Conservation (phyloP, 2,113 vertebrate genomes). For the Stigmatopora nigra region DNA sequence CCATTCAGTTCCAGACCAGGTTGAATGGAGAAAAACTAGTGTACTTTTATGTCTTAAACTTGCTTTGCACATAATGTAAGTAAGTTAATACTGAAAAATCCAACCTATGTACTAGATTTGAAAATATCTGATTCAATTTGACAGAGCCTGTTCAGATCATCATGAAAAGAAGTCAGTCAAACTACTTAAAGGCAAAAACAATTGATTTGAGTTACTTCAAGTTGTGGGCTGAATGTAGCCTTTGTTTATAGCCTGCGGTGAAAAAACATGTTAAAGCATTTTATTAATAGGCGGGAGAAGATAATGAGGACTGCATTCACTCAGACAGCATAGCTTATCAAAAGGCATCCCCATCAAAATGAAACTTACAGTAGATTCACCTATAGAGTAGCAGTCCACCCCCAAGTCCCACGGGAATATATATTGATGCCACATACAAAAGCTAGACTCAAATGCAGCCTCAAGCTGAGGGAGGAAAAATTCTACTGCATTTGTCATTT, state of each 20-base stretch:
- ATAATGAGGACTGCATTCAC: constrained; percentile 16
- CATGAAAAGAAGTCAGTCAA: too few relatives aligned
- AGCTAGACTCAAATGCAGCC: background rate
- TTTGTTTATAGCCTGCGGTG: background rate
- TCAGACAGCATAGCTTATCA: constrained; percentile 43
- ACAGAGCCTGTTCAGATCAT: too few relatives aligned
- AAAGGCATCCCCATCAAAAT: constrained; percentile 44
- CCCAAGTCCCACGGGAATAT: background rate
- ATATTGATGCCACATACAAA: background rate
- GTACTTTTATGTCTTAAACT: background rate
- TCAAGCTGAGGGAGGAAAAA: background rate
- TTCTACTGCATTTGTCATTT: background rate
- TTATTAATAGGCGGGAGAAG: constrained; percentile 6
- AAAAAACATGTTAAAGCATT: background rate
- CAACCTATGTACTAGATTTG: too few relatives aligned
- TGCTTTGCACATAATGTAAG: too few relatives aligned
- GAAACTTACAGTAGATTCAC: constrained; percentile 31
- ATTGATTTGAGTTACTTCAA: too few relatives aligned
- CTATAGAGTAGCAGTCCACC: constrained; percentile 11
- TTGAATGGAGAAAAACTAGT: background rate
- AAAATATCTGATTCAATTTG: too few relatives aligned
- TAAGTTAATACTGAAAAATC: too few relatives aligned
- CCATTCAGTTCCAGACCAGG: background rate
- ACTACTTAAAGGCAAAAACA: too few relatives aligned
- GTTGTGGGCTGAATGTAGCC: too few relatives aligned